A percentile compares a stretch with the other conserved stretches of the same genome.
These are phyloP conservation scores for Drosophila lacteicornis DNA, from an alignment of 1,140 invertebrate genomes.

Conservation along the genomic window DNA sequence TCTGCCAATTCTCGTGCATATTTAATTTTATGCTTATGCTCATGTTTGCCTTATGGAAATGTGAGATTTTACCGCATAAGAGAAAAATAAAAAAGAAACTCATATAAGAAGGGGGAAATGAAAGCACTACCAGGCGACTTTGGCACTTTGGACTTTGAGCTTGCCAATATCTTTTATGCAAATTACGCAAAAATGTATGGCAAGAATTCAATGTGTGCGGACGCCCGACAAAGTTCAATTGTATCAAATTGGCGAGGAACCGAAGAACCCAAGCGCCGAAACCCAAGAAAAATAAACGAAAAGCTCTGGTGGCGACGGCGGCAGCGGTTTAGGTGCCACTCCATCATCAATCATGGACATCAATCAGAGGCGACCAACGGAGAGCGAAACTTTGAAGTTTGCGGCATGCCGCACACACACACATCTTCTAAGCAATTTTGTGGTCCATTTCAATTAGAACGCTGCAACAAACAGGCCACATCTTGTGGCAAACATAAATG, in stretches of 20 bases:
- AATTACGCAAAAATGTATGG: slow-evolving; percentile 43
- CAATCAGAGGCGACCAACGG: slow-evolving; percentile 60
- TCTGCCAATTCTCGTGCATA: slow-evolving; percentile 71
- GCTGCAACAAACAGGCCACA: slow-evolving; percentile 31
- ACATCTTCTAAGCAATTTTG: slow-evolving; percentile 46
- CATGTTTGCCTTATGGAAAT: slow-evolving; percentile 80
- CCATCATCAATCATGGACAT: slow-evolving; percentile 79
- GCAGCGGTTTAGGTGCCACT: slow-evolving; percentile 27
- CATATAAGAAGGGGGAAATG: slow-evolving; percentile 19
- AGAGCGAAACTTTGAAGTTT: slow-evolving; percentile 49
- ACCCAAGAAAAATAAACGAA: slow-evolving; percentile 30
- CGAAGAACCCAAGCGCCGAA: slow-evolving; percentile 6
- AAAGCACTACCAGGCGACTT: slow-evolving; percentile 25
- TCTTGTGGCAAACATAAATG: slow-evolving; percentile 31
- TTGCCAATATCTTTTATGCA: slow-evolving; percentile 44
- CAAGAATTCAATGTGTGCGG: slow-evolving; percentile 18
- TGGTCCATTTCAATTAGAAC: slow-evolving; percentile 70
- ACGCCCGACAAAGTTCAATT: slow-evolving; percentile 73
- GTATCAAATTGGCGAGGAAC: slow-evolving; percentile 66
- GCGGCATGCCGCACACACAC: slow-evolving; percentile 32
- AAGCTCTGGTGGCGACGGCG: background rate
- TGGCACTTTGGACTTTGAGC: slow-evolving; percentile 61
- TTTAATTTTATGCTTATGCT: slow-evolving; percentile 81
- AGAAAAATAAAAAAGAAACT: slow-evolving; percentile 44
- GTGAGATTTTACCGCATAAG: slow-evolving; percentile 64